Percentiles rank a stretch among this genome's conserved stretches.
These are phyloP conservation scores for Phyllostomus hastatus DNA, from an alignment of 2,113 vertebrate species.

Conservation along the genomic window DNA sequence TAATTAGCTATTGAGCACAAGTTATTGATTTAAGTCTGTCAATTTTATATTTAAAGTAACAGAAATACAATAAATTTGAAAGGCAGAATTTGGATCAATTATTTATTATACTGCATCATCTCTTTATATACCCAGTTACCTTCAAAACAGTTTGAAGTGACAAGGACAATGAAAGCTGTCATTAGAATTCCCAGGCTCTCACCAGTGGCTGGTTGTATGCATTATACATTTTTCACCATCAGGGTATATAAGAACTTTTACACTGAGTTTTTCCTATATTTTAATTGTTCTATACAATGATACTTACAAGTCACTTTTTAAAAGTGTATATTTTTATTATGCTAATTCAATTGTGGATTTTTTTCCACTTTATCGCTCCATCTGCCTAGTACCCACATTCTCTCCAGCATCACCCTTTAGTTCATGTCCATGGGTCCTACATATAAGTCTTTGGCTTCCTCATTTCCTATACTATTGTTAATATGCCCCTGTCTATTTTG, in stretches of 20 bases:
- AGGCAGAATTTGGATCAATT: not conserved
- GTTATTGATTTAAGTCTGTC: not conserved
- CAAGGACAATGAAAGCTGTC: not conserved
- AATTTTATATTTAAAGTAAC: not conserved
- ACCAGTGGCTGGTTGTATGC: accelerated
- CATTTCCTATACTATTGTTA: too few relatives aligned
- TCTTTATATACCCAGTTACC: not conserved
- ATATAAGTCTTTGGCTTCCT: too few relatives aligned
- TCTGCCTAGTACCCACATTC: too few relatives aligned
- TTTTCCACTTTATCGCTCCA: too few relatives aligned
- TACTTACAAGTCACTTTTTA: not conserved
- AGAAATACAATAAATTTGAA: not conserved
- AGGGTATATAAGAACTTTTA: not conserved
- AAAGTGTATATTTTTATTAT: too few relatives aligned
- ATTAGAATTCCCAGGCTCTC: not conserved
- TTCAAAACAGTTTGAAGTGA: not conserved
- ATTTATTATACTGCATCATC: not conserved
- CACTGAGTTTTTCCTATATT: not conserved
- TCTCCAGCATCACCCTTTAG: too few relatives aligned
- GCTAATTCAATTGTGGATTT: too few relatives aligned
- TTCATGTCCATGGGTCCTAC: too few relatives aligned
- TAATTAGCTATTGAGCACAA: not conserved
- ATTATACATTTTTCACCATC: accelerated
- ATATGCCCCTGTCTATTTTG: too few relatives aligned
- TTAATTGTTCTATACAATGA: not conserved